phyloP scores from a whole-genome alignment of 2,113 vertebrate genomes.

The Brienomyrus longianalis region DNA sequence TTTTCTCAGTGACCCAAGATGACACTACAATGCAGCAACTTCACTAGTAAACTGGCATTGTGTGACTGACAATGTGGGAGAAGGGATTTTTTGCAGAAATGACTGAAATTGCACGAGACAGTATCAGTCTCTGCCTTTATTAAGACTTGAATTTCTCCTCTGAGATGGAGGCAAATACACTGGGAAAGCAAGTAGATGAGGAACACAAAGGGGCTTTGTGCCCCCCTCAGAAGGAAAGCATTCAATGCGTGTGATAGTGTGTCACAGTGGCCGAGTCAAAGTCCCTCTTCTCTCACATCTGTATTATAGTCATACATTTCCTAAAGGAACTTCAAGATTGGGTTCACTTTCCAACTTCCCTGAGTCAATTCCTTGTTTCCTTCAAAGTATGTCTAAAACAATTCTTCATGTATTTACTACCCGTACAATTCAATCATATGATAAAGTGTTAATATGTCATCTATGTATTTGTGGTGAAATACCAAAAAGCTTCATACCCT shows the following conservation, averaged over 20 bases:
- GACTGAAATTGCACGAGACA: not conserved
- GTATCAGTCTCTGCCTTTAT: conserved; percentile 2
- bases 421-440: not conserved
- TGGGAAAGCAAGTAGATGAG: not conserved
- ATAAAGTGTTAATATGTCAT: not conserved
- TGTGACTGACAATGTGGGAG: not conserved
- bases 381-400: not conserved
- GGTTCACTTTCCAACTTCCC: not conserved
- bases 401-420: not conserved
- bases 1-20: not conserved
- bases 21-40: conserved; percentile 10
- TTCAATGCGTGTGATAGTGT: conserved; percentile 3
- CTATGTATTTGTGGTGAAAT: not conserved
- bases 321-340: not conserved
- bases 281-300: not conserved
- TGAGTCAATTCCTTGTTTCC: not conserved
- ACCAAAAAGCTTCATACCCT: not conserved
- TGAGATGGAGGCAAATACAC: not conserved
- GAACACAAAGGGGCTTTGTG: conserved; percentile 13
- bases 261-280: conserved; percentile 7
- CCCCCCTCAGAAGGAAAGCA: conserved; percentile 6
- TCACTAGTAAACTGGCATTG: not conserved
- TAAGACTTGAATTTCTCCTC: not conserved
- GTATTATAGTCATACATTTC: not conserved
- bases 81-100: not conserved